Evolutionary conservation across 2,113 vertebrate species (phyloP).

Genomic region (Amphiprion percula): DNA sequence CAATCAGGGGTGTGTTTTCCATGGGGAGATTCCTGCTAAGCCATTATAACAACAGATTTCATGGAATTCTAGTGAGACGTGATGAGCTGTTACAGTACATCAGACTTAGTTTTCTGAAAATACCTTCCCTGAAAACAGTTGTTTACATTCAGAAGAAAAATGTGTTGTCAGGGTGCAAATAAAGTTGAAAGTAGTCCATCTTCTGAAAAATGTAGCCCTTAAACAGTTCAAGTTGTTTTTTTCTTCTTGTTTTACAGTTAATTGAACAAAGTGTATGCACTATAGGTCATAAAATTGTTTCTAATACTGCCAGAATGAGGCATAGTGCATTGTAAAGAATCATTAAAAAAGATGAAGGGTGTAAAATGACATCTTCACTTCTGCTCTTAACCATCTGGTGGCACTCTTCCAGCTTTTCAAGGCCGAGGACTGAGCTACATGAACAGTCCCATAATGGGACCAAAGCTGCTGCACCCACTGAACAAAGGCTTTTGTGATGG

Average conservation of each 20-base stretch:
- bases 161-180: background rate
- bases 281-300: background rate
- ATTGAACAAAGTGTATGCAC: background rate
- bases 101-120: background rate
- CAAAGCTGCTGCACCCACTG: slow-evolving; percentile 62
- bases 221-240: background rate
- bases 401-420: slow-evolving; percentile 83
- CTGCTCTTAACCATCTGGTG: slow-evolving; percentile 83
- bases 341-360: slow-evolving; percentile 37
- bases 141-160: background rate
- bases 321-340: background rate
- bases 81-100: background rate
- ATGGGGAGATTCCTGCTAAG: slow-evolving; percentile 18
- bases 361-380: slow-evolving; percentile 61
- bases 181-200: background rate
- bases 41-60: slow-evolving; percentile 22
- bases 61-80: background rate
- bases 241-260: background rate
- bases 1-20: slow-evolving; percentile 12
- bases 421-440: slow-evolving; percentile 37
- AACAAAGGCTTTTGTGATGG: slow-evolving; percentile 78
- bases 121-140: background rate
- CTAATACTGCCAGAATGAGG: background rate
- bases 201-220: background rate
- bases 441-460: slow-evolving; percentile 55